Percentiles rank a stretch among this genome's conserved stretches.
These are phyloP conservation scores for Myiozetetes cayanensis DNA, from an alignment of 2,113 vertebrate genomes.

Conservation along the genomic window DNA sequence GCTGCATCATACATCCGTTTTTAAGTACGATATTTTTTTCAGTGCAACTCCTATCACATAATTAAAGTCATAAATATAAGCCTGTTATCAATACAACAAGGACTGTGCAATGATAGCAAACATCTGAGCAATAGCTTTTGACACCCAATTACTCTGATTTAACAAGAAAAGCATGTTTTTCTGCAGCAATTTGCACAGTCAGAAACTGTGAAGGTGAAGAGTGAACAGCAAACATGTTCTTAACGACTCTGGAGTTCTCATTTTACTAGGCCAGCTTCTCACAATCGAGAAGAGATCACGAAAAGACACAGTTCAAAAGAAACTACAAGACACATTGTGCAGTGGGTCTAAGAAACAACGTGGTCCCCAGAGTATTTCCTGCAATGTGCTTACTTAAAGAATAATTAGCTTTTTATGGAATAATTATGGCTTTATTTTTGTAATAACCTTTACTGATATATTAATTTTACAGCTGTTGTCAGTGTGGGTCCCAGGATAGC, in stretches of 20 bases:
- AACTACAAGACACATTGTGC: background rate
- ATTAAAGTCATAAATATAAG: background rate
- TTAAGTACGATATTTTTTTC: background rate
- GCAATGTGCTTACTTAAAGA: background rate
- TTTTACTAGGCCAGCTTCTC: background rate
- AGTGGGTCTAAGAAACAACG: rapidly evolving
- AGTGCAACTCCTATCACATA: background rate
- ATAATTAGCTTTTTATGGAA: background rate
- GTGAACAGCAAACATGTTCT: background rate
- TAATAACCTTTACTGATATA: background rate
- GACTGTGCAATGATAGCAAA: background rate
- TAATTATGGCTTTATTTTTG: background rate
- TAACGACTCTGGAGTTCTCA: background rate
- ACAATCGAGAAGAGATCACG: background rate
- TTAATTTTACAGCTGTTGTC: background rate
- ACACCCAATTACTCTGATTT: background rate
- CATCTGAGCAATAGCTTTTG: background rate
- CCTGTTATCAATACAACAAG: background rate
- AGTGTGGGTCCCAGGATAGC: background rate
- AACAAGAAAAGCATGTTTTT: background rate
- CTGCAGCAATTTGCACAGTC: background rate
- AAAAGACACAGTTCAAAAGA: background rate
- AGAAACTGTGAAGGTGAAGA: background rate
- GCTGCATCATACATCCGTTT: background rate
- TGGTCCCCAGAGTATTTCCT: background rate